Evolutionary conservation across 2,113 vertebrate species (phyloP).

Genomic region (Seriola aureovittata): DNA sequence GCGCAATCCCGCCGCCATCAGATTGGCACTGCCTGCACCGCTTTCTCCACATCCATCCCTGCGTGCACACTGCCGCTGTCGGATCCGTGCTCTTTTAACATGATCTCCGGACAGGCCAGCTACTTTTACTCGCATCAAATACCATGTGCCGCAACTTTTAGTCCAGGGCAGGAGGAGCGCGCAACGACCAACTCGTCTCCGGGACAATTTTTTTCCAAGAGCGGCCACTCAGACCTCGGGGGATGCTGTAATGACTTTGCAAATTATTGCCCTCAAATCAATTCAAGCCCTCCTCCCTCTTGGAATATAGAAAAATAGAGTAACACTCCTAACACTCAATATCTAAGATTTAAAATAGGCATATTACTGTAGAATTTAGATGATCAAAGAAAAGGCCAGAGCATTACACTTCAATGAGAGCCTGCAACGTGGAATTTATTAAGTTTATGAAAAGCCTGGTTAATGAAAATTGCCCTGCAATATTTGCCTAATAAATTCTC

Average conservation of each 20-base stretch:
- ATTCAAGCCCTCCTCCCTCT: conserved; percentile 34
- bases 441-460: background rate
- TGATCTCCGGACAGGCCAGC: conserved; percentile 82
- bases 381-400: background rate
- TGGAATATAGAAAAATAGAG: conserved; percentile 70
- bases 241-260: conserved; percentile 71
- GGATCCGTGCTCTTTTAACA: conserved; percentile 76
- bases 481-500: background rate
- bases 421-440: background rate
- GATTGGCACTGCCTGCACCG: conserved; percentile 72
- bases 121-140: conserved; percentile 83
- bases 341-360: background rate
- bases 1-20: conserved; percentile 73
- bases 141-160: conserved; percentile 65
- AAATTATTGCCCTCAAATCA: conserved; percentile 73
- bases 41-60: conserved; percentile 77
- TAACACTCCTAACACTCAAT: background rate
- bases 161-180: conserved; percentile 68
- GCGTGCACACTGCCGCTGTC: conserved; percentile 72
- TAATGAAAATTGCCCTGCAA: background rate
- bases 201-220: conserved; percentile 68
- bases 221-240: conserved; percentile 62
- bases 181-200: conserved; percentile 57
- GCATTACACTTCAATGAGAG: background rate
- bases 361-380: conserved; percentile 24